Percentiles rank a stretch among this genome's conserved stretches.
phyloP scores from a whole-genome alignment of 1,140 invertebrate species.

The Plodia interpunctella region DNA sequence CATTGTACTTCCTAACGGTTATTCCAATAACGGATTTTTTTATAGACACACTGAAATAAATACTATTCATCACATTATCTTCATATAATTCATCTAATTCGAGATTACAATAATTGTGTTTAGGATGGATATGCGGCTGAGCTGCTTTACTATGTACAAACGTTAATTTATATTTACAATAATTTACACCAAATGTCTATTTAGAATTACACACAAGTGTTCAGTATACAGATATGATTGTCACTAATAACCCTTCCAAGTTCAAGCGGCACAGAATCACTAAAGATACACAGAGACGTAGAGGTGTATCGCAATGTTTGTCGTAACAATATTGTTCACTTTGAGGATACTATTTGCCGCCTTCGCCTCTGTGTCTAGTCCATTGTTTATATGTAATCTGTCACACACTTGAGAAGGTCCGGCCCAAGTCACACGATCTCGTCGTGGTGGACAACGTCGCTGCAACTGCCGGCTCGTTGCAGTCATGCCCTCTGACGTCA shows the following conservation, averaged over 20 bases:
- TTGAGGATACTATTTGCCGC: conserved; percentile 11
- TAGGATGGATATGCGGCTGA: conserved; percentile 69
- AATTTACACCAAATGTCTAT: conserved; percentile 19
- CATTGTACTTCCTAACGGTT: not conserved
- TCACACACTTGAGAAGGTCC: conserved; percentile 69
- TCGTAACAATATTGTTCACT: conserved; percentile 23
- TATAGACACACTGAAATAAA: conserved; percentile 8
- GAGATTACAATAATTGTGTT: conserved; percentile 38
- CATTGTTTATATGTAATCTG: conserved; percentile 50
- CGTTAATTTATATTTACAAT: conserved; percentile 30
- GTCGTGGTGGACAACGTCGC: conserved; percentile 71
- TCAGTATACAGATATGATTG: conserved; percentile 19
- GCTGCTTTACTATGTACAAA: conserved; percentile 39
- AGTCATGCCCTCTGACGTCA: conserved; percentile 82
- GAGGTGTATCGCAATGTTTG: conserved; percentile 31
- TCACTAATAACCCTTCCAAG: conserved; percentile 18
- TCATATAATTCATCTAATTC: conserved; percentile 28
- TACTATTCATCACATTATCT: conserved; percentile 24
- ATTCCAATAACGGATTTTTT: not conserved
- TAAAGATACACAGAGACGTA: conserved; percentile 6
- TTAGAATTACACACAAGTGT: conserved; percentile 16
- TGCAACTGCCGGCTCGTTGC: conserved; percentile 75
- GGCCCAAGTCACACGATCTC: conserved; percentile 76
- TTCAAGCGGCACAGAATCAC: conserved; percentile 17
- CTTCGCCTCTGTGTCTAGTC: not conserved